Conservation (phyloP, 2,797 vertebrate species). For the Eutrigla gurnardus region DNA sequence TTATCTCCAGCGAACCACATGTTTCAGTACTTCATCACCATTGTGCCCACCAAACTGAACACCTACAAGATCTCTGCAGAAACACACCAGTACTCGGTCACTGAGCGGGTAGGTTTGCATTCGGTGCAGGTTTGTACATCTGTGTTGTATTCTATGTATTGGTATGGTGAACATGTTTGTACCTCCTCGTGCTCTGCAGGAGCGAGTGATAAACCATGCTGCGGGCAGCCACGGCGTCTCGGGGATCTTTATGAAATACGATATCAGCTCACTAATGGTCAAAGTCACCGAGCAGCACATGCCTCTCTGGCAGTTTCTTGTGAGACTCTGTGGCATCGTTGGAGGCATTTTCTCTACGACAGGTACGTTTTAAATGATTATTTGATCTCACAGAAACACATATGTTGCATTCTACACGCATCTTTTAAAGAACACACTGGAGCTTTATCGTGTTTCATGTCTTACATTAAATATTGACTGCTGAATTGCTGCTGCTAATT, state of each 20-base stretch:
- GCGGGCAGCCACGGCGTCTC: conserved; percentile 97
- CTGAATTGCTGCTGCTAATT: neutral
- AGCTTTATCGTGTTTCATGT: neutral
- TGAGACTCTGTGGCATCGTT: conserved; percentile 96
- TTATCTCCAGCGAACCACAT: conserved; percentile 92
- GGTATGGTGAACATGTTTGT: neutral
- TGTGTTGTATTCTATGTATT: neutral
- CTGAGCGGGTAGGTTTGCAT: conserved; percentile 78
- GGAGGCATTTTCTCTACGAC: conserved; percentile 99
- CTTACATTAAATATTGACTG: neutral
- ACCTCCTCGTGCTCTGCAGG: conserved; percentile 77
- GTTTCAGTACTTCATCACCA: conserved; percentile 99
- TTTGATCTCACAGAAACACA: conserved; percentile 40
- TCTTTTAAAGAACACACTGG: neutral
- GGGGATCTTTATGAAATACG: conserved; percentile 99
- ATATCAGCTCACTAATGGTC: conserved; percentile 98
- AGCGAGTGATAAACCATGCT: conserved; percentile 95
- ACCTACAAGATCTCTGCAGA: conserved; percentile 90
- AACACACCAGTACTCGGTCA: conserved; percentile 85
- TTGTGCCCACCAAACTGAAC: conserved; percentile 97
- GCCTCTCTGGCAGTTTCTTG: conserved; percentile 97
- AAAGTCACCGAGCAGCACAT: conserved; percentile 97
- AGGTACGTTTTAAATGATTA: conserved; percentile 71
- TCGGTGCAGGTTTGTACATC: neutral
- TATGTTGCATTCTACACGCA: too few relatives aligned